Conservation (phyloP, 92 coral and sea anemone species). For the Palythoa grandis region DNA sequence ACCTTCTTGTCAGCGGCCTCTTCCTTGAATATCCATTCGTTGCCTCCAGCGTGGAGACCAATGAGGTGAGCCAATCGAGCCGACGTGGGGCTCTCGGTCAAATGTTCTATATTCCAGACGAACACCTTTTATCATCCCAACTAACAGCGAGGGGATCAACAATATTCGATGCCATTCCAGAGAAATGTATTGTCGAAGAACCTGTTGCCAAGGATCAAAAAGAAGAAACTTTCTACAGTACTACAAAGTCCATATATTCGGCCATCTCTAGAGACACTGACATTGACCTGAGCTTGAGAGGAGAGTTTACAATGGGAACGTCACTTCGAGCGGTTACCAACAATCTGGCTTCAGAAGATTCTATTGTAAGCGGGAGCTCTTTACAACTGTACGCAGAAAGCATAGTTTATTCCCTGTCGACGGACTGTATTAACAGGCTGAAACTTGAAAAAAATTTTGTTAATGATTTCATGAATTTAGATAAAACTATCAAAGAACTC, state of each 20-base stretch:
- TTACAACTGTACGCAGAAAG: neutral
- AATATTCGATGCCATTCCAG: conserved; percentile 29
- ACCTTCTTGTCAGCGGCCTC: neutral
- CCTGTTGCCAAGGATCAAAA: neutral
- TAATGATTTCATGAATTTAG: neutral
- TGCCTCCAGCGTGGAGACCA: neutral
- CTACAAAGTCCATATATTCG: conserved; percentile 15
- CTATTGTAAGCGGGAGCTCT: conserved; percentile 1
- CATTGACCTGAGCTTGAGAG: conserved; percentile 23
- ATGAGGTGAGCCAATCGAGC: neutral
- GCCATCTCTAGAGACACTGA: conserved; percentile 27
- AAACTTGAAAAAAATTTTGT: neutral
- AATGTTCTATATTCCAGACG: conserved; percentile 54
- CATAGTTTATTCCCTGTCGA: neutral
- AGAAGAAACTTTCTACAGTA: conserved; percentile 24
- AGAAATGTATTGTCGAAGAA: neutral
- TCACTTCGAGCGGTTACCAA: conserved; percentile 30
- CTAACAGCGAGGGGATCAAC: conserved; percentile 55
- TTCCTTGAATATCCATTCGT: neutral
- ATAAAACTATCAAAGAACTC: conserved; percentile 23
- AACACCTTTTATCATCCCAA: conserved; percentile 52
- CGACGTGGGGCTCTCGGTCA: conserved; percentile 51
- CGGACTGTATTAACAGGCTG: neutral
- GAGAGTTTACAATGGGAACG: conserved; percentile 46
- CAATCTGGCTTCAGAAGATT: neutral